Evolutionary conservation across 2,113 vertebrate genomes (phyloP).

Genomic region (Caloenas nicobarica): DNA sequence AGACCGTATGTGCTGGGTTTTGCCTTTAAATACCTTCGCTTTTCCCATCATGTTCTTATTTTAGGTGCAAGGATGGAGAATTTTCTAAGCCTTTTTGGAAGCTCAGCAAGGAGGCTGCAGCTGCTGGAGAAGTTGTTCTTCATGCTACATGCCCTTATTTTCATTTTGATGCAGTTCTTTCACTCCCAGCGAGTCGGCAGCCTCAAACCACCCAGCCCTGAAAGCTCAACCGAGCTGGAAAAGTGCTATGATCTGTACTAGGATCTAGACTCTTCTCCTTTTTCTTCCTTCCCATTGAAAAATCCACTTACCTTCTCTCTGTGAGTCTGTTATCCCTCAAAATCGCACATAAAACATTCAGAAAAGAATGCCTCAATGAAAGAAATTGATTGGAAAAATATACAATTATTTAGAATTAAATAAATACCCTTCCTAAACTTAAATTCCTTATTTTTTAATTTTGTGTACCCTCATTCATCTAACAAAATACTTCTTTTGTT

Average conservation of each 20-base stretch:
- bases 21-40: background rate
- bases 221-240: background rate
- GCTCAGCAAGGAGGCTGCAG: background rate
- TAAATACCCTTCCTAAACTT: background rate
- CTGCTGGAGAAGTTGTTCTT: background rate
- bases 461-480: background rate
- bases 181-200: background rate
- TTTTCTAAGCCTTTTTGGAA: background rate
- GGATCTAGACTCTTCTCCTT: background rate
- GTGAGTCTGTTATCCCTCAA: background rate
- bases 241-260: background rate
- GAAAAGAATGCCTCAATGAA: accelerated
- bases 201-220: background rate
- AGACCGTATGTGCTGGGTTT: accelerated
- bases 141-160: background rate
- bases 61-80: background rate
- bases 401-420: background rate
- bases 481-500: background rate
- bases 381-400: background rate
- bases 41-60: background rate
- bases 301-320: background rate
- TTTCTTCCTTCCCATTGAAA: background rate
- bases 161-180: background rate
- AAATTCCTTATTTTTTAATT: background rate
- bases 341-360: background rate